Conservation (phyloP, 2,797 vertebrate genomes). For the Tenualosa thibaudeaui region DNA sequence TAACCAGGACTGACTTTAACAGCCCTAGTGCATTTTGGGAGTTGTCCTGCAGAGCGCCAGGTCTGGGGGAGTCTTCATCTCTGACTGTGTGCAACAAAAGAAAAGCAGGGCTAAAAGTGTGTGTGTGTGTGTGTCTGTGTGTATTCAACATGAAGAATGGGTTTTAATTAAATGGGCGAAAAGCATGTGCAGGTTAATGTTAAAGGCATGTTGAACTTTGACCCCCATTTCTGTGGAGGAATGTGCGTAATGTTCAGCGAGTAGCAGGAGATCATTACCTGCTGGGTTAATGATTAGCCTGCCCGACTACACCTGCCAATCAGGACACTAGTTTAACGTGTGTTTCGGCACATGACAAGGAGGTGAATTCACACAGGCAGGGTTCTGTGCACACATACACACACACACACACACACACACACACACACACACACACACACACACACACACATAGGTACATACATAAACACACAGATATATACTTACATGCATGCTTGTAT, state of each 20-base stretch:
- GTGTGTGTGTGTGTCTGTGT: neutral
- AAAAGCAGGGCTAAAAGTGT: neutral
- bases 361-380: neutral
- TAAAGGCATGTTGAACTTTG: conserved; percentile 32
- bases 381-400: neutral
- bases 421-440: neutral
- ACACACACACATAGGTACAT: neutral
- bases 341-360: neutral
- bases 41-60: neutral
- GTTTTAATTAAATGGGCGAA: conserved; percentile 13
- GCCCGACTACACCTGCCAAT: conserved; percentile 6
- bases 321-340: neutral
- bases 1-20: neutral
- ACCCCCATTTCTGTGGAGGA: conserved; percentile 41
- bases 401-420: conserved; percentile 9
- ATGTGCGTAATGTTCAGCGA: conserved; percentile 37
- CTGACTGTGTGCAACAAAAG: neutral
- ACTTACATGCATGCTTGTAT: neutral
- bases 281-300: conserved; percentile 51
- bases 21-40: neutral
- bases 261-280: conserved; percentile 33
- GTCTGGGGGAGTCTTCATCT: neutral
- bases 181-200: neutral
- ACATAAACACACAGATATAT: neutral
- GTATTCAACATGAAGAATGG: neutral